Evolutionary conservation across 2,113 vertebrate species (phyloP), one percentile per base, ranked within the genome.

Genomic region (Megaptera novaeangliae): DNA sequence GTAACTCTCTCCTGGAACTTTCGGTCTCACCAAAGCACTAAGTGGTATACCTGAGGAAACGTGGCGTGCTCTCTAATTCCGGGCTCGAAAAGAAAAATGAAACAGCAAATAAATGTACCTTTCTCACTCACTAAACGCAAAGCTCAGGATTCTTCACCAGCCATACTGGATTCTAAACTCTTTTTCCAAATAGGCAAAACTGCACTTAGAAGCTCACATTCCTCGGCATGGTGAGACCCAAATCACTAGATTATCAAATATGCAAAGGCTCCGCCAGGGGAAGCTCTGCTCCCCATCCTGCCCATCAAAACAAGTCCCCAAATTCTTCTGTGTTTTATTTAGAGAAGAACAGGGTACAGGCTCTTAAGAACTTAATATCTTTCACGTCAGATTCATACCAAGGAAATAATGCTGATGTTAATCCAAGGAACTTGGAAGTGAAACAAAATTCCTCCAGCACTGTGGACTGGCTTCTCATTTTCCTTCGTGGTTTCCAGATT

Each of bases 371-470:
- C 41, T 84, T 91, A 71, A n/a, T 94, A 84, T 84, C 74, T 75
- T 90, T 78, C 83, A 61, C 13, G 63, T 83, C 96, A 97, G 72
- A 87, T 21, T 81, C 96, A 90, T 72, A 59, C 90, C 96, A 96
- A 90, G 46, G 52, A 97, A 96, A 97, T 94, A 93, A 92, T 39
- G 41, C 80, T 77, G n/a, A 74, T n/a, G 59, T 36, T 95, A 97
- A 97, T 95, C 92, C 94, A 96, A 80, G 23, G 17, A 74, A 87
- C 74, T 84, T 94, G 90, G 95, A 90, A 91, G 46, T 29, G 46
- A 96, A 96, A 88, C 88, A 77, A 97, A 97, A 97, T 90, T 75
- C 90, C 75, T 97, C 89, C 34, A 61, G 29, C 36, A 55, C 34
- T 82, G 7, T 11, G 69, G 29, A 44, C 52, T 63, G 81, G 52